Evolutionary conservation across 2,113 vertebrate species (phyloP).

Genomic region (Motacilla tschutschensis): DNA sequence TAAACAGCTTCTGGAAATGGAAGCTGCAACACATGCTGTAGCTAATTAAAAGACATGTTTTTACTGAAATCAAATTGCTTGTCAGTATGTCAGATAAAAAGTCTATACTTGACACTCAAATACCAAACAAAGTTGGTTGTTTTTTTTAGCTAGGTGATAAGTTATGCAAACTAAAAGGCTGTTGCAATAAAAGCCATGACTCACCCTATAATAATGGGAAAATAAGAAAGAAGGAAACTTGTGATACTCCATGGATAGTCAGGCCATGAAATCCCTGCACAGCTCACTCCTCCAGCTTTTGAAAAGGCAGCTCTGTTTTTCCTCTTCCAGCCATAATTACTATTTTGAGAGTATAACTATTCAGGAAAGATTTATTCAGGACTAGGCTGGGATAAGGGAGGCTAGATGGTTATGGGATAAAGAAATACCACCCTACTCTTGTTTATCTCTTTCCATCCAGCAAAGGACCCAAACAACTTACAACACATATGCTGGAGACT

Average conservation of each 20-base stretch:
- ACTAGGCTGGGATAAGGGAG: background rate
- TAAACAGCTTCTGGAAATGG: slow-evolving; percentile 60
- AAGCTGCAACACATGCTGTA: slow-evolving; percentile 36
- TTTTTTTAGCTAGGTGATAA: slow-evolving; percentile 26
- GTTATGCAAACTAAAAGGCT: slow-evolving; percentile 29
- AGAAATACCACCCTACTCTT: background rate
- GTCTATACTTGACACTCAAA: slow-evolving; percentile 44
- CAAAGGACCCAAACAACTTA: background rate
- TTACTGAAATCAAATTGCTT: slow-evolving; percentile 59
- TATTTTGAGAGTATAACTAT: background rate
- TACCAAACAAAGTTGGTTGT: slow-evolving; percentile 23
- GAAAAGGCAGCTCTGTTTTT: background rate
- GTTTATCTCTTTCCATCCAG: background rate
- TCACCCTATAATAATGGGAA: background rate
- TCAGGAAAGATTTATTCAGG: background rate
- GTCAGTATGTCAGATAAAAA: slow-evolving; percentile 54
- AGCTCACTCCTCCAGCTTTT: background rate
- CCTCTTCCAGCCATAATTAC: background rate
- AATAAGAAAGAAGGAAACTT: background rate
- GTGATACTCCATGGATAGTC: background rate
- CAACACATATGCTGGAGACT: background rate
- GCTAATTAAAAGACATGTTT: slow-evolving; percentile 36
- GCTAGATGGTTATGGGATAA: background rate
- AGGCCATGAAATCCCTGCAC: background rate
- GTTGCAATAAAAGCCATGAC: slow-evolving; percentile 3